phyloP scores from a whole-genome alignment of 2,113 vertebrate species.

The Furnarius figulus region DNA sequence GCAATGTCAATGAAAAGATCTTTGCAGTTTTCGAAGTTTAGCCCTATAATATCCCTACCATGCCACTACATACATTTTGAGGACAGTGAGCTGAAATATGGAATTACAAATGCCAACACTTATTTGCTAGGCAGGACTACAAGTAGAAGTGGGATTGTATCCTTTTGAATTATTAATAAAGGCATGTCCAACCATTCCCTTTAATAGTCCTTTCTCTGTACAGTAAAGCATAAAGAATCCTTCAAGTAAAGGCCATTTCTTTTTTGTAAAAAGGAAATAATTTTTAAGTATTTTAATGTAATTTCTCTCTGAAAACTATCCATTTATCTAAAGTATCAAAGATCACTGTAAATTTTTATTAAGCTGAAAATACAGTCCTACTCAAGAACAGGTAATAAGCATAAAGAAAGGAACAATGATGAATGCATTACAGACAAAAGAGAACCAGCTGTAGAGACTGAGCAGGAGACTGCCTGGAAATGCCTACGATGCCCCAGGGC shows the following conservation, averaged over 20 bases:
- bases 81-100: background rate
- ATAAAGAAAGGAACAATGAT: background rate
- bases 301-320: background rate
- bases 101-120: background rate
- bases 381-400: background rate
- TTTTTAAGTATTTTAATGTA: background rate
- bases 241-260: background rate
- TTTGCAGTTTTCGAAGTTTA: background rate
- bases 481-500: too few species aligned
- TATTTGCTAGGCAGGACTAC: background rate
- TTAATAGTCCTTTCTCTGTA: background rate
- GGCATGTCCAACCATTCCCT: background rate
- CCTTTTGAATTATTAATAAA: constrained; percentile 2
- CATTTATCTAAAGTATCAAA: background rate
- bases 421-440: background rate
- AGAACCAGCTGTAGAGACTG: background rate
- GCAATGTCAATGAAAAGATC: background rate
- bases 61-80: background rate
- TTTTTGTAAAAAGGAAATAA: background rate
- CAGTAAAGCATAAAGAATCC: background rate
- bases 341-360: background rate
- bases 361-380: background rate
- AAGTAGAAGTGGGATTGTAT: background rate
- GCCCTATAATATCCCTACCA: background rate
- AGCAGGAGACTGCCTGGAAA: background rate